Percentiles rank a stretch among this genome's conserved stretches.
phyloP scores from a whole-genome alignment of 2,113 vertebrate species.

The Otus sunia region DNA sequence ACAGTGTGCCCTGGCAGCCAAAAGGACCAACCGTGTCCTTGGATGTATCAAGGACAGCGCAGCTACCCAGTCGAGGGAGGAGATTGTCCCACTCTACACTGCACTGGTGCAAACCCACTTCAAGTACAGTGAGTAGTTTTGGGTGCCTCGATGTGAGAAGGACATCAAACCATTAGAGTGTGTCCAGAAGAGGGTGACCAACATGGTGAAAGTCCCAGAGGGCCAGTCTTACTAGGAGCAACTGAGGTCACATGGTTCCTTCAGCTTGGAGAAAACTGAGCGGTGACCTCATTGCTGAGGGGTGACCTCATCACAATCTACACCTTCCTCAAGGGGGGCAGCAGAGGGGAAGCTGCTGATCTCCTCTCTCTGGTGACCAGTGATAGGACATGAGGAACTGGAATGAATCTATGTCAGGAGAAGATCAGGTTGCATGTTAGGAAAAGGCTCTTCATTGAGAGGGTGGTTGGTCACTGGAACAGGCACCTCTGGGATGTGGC shows the following conservation, averaged over 20 bases:
- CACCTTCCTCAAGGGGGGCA: accelerated
- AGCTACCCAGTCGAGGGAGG: accelerated
- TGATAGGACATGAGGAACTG: accelerated
- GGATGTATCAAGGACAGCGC: background rate
- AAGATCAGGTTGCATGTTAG: background rate
- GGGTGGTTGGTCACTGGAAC: background rate
- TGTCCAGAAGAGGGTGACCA: accelerated
- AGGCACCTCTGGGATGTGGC: background rate
- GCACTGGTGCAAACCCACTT: no score
- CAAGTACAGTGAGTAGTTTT: accelerated
- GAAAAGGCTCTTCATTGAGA: background rate
- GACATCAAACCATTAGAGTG: background rate
- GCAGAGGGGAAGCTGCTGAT: accelerated
- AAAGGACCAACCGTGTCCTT: background rate
- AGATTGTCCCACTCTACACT: no score
- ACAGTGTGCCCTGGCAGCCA: background rate
- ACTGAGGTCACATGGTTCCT: background rate
- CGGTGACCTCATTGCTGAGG: background rate
- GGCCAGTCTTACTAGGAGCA: accelerated
- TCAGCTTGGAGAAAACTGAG: background rate
- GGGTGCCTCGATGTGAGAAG: background rate
- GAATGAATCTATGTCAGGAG: background rate
- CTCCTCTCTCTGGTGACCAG: background rate
- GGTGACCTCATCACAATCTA: background rate
- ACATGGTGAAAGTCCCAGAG: background rate